Base-by-base conservation (phyloP, 2,888 invertebrate genomes). In the Agrotis puta region DNA sequence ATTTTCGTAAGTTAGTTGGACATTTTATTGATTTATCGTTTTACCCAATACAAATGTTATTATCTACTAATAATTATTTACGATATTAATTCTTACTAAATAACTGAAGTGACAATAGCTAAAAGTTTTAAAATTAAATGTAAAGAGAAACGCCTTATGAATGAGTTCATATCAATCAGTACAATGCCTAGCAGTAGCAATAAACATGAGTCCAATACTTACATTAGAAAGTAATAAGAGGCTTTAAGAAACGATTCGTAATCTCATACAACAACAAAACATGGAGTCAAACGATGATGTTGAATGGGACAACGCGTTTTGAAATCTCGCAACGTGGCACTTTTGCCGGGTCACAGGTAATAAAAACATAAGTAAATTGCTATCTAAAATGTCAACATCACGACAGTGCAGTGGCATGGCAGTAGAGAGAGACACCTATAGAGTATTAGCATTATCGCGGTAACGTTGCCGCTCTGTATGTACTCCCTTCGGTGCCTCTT, bases 401-500 rank as follows among this genome's bases (percentile, higher is more conserved):
- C 75, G 58, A 39, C 62, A 72, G 45, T 78, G 65, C 79, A 74
- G 70, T 79, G 80, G 77, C 80, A 88, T 79, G 79, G 75, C 81
- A 88, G 83, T 80, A 87, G 86, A 89, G 87, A 87, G 87, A 89
- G 87, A 89, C 88, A 90, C 85, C 88, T 83, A 88, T 88, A 87
- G 86, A 88, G 90, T 91, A 91, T 91, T 90, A 91, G 90, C 90
- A 92, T 93, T 93, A 93, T 89, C 89, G 88, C 83, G 86, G 91
- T 91, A 88, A 91, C 91, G 91, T 93, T 92, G 92, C 91, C 91
- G 90, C 85, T 89, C 88, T 88, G 92, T 87, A 88, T 90, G 92
- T 89, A 88, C 93, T 92, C 94, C 94, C 93, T 91, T 89, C 90
- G 90, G 92, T 86, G 92, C 93, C 93, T 92, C 94, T 90, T 90